Conservation (phyloP, 2,888 invertebrate species). For the Alloscopus bannaensis region DNA sequence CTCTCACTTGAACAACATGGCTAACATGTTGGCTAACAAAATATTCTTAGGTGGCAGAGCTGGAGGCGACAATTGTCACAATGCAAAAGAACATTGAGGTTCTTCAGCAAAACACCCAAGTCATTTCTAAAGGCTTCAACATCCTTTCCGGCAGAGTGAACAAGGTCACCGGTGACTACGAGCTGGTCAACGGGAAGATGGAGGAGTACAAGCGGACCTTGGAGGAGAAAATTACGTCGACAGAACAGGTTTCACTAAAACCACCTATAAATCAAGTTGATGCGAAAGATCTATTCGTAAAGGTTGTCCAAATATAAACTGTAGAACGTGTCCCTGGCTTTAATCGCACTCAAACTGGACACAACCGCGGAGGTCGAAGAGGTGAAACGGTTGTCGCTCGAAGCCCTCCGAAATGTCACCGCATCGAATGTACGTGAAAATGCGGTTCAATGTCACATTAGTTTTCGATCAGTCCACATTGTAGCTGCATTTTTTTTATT, state of each 20-base stretch:
- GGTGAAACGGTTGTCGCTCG: conserved; percentile 31
- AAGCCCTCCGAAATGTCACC: conserved; percentile 41
- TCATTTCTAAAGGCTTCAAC: conserved; percentile 68
- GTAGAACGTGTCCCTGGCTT: conserved; percentile 45
- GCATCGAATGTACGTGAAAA: conserved; percentile 23
- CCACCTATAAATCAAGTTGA: no score
- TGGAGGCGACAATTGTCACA: conserved; percentile 48
- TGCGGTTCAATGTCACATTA: neutral
- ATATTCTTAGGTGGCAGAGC: conserved; percentile 33
- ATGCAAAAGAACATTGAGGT: conserved; percentile 66
- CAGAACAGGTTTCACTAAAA: conserved; percentile 46
- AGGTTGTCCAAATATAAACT: neutral
- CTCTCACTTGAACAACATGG: neutral
- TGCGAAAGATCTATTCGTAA: neutral
- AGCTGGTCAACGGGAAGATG: conserved; percentile 47
- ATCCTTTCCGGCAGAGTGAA: conserved; percentile 65
- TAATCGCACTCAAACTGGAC: conserved; percentile 44
- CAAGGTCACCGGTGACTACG: conserved; percentile 64
- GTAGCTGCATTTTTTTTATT: neutral
- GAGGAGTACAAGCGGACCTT: conserved; percentile 37
- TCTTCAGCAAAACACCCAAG: conserved; percentile 67
- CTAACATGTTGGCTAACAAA: neutral
- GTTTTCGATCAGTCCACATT: neutral
- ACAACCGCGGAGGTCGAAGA: conserved; percentile 40
- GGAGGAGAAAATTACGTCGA: conserved; percentile 52